Percentiles rank a stretch among this genome's conserved stretches.
Conservation (phyloP, 2,888 invertebrate genomes). For the Serrognathus titanus region DNA sequence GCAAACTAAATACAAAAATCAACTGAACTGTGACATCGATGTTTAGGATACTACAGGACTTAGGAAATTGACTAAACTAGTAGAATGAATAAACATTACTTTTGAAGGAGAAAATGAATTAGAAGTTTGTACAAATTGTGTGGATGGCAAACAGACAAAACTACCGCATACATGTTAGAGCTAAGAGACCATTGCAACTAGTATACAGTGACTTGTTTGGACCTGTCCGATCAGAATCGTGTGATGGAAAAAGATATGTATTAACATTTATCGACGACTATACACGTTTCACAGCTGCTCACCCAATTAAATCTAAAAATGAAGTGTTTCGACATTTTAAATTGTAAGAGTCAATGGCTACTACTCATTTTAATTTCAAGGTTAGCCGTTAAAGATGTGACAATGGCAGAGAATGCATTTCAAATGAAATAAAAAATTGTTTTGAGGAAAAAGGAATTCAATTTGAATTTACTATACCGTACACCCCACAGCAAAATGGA, state of each 20-base stretch:
- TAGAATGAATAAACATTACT: not conserved
- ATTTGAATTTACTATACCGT: too few relatives aligned
- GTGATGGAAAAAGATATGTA: not conserved
- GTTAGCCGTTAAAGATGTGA: not conserved
- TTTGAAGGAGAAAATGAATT: too few relatives aligned
- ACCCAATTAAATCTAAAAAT: not conserved
- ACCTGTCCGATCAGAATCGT: not conserved
- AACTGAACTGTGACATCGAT: not conserved
- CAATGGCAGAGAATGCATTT: slow-evolving; percentile 1
- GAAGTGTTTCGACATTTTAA: not conserved
- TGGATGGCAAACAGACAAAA: not conserved
- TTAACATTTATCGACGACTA: not conserved
- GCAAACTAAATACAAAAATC: not conserved
- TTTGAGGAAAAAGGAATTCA: too few relatives aligned
- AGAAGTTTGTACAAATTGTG: not conserved
- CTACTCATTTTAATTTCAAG: not conserved
- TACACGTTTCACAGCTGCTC: not conserved
- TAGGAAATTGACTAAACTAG: not conserved
- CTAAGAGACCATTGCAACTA: not conserved
- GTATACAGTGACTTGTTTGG: not conserved
- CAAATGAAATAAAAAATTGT: too few relatives aligned
- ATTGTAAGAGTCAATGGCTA: not conserved
- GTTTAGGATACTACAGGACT: not conserved
- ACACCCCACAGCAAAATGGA: too few relatives aligned
- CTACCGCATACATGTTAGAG: not conserved